Conservation (phyloP, 2,113 vertebrate genomes). For the Nothoprocta perdicaria region DNA sequence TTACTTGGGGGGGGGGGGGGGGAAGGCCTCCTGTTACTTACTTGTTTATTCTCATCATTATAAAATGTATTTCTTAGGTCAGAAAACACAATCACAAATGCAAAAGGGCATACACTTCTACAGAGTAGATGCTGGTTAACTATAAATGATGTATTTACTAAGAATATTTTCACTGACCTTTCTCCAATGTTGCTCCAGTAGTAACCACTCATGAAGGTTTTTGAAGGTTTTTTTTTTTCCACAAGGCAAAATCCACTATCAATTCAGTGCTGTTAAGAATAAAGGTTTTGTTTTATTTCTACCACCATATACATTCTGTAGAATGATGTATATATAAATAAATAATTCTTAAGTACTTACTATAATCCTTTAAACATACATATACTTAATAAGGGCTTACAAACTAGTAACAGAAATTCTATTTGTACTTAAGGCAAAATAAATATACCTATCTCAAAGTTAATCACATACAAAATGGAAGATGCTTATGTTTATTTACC, state of each 20-base stretch:
- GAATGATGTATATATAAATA: background rate
- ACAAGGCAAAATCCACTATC: background rate
- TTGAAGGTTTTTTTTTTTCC: background rate
- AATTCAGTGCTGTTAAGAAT: background rate
- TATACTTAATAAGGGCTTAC: background rate
- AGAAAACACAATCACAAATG: background rate
- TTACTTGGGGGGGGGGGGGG: background rate
- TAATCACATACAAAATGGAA: background rate
- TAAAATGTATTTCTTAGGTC: background rate
- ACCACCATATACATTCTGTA: background rate
- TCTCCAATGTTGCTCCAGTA: rapidly evolving
- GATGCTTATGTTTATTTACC: background rate
- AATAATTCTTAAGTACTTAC: background rate
- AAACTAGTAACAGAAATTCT: background rate
- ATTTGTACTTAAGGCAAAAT: background rate
- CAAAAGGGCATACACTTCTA: rapidly evolving
- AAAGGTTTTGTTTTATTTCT: background rate
- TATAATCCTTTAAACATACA: background rate
- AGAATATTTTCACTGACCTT: rapidly evolving
- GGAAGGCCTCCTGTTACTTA: background rate
- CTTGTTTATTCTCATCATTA: background rate
- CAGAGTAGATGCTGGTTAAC: background rate
- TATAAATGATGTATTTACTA: background rate
- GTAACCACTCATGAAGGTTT: background rate
- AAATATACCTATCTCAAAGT: background rate